Percentiles rank a stretch among this genome's conserved stretches.
phyloP scores from a whole-genome alignment of 2,113 vertebrate genomes.

The Callocephalon fimbriatum region DNA sequence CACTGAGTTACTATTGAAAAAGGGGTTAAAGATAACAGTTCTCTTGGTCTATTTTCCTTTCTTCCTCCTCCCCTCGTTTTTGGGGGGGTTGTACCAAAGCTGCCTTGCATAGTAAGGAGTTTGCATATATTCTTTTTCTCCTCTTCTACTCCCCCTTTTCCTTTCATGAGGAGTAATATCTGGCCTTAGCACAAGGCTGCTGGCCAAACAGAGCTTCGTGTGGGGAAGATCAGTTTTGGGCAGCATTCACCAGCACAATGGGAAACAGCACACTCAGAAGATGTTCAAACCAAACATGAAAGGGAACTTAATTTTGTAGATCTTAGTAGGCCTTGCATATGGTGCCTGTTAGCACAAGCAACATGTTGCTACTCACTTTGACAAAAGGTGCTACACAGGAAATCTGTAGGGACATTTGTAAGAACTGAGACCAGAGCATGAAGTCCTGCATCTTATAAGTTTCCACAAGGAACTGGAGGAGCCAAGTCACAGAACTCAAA shows the following conservation, averaged over 20 bases:
- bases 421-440: background rate
- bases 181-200: background rate
- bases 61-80: background rate
- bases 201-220: background rate
- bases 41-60: background rate
- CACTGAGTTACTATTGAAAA: background rate
- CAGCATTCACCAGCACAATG: background rate
- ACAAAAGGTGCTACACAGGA: background rate
- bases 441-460: background rate
- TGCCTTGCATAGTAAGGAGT: background rate
- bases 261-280: background rate
- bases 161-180: background rate
- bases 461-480: background rate
- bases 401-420: background rate
- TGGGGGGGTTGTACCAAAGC: background rate
- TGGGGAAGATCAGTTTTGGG: background rate
- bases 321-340: background rate
- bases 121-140: background rate
- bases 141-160: background rate
- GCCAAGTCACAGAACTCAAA: background rate
- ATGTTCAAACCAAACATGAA: background rate
- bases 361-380: background rate
- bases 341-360: background rate
- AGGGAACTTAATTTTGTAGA: background rate
- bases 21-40: background rate